Evolutionary conservation across 2,888 invertebrate genomes (phyloP).

Genomic region (Gortyna flavago): DNA sequence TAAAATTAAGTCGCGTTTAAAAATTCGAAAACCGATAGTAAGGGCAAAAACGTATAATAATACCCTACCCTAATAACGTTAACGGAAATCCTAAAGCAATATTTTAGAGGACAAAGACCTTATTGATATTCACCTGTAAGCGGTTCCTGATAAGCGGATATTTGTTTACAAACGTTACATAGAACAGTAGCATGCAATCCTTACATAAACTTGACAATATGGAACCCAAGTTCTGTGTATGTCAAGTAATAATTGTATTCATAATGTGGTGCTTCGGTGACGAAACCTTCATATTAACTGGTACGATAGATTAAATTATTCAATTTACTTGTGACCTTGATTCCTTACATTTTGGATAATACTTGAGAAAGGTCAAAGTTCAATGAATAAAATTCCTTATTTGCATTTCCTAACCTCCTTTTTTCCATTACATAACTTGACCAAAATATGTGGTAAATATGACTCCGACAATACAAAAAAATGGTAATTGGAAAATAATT

Average conservation of each 20-base stretch:
- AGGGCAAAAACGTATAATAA: background rate
- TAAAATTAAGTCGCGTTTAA: background rate
- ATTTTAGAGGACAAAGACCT: conserved; percentile 46
- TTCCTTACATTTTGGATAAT: conserved; percentile 35
- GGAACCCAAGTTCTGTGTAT: conserved; percentile 45
- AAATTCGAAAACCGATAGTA: conserved; percentile 5
- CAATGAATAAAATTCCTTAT: background rate
- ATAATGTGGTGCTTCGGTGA: conserved; percentile 57
- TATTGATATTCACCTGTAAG: conserved; percentile 52
- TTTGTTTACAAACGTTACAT: conserved; percentile 50
- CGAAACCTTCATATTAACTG: conserved; percentile 43
- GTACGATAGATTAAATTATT: conserved; percentile 51
- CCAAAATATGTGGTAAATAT: conserved; percentile 9
- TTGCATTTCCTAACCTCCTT: background rate
- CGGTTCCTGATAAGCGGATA: conserved; percentile 34
- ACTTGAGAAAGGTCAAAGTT: conserved; percentile 30
- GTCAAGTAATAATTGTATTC: conserved; percentile 53
- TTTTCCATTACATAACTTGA: conserved; percentile 5
- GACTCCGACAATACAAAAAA: conserved; percentile 57
- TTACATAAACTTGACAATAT: conserved; percentile 58
- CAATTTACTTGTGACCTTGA: conserved; percentile 45
- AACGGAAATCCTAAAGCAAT: conserved; percentile 39
- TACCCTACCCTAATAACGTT: conserved; percentile 3
- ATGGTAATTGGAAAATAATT: conserved; percentile 77
- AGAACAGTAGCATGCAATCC: conserved; percentile 48